Evolutionary conservation across 1,140 invertebrate species (phyloP).

Genomic region (Antheraea mylitta): DNA sequence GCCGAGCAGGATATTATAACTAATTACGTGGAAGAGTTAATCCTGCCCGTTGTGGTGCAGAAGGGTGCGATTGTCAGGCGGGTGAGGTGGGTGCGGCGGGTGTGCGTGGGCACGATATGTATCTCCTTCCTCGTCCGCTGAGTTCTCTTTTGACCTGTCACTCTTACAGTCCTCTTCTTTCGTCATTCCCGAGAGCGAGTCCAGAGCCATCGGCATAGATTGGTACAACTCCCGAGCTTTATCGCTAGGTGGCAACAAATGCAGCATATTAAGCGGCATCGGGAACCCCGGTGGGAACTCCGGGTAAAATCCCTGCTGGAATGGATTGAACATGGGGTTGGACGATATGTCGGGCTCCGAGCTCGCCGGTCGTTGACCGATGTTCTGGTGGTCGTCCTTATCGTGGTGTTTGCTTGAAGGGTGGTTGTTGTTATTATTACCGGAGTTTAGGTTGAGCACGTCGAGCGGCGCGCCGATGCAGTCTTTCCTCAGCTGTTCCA

Average conservation of each 20-base stretch:
- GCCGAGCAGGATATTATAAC: slow-evolving; percentile 21
- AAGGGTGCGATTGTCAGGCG: slow-evolving; percentile 79
- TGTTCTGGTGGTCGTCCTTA: slow-evolving; percentile 69
- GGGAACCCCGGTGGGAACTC: slow-evolving; percentile 89
- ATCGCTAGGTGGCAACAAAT: slow-evolving; percentile 87
- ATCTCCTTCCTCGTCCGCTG: slow-evolving; percentile 81
- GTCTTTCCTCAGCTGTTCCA: slow-evolving; percentile 92
- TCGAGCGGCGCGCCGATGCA: slow-evolving; percentile 89
- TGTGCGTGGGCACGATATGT: slow-evolving; percentile 78
- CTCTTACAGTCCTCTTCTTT: slow-evolving; percentile 84
- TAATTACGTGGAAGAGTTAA: slow-evolving; percentile 45
- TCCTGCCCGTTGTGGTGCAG: slow-evolving; percentile 85
- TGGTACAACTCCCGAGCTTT: slow-evolving; percentile 82
- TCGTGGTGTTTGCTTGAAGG: slow-evolving; percentile 74
- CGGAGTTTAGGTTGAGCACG: slow-evolving; percentile 83
- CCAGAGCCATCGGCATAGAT: slow-evolving; percentile 75
- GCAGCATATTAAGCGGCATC: slow-evolving; percentile 90
- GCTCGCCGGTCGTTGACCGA: slow-evolving; percentile 80
- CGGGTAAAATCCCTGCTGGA: slow-evolving; percentile 87
- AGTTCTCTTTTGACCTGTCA: slow-evolving; percentile 82
- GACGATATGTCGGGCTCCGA: slow-evolving; percentile 81
- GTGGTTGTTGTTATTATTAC: slow-evolving; percentile 85
- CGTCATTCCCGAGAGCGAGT: slow-evolving; percentile 69
- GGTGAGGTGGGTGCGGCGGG: slow-evolving; percentile 58
- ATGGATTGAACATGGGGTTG: slow-evolving; percentile 85